phyloP scores from a whole-genome alignment of 2,113 vertebrate species.

The Acrocephalus arundinaceus region DNA sequence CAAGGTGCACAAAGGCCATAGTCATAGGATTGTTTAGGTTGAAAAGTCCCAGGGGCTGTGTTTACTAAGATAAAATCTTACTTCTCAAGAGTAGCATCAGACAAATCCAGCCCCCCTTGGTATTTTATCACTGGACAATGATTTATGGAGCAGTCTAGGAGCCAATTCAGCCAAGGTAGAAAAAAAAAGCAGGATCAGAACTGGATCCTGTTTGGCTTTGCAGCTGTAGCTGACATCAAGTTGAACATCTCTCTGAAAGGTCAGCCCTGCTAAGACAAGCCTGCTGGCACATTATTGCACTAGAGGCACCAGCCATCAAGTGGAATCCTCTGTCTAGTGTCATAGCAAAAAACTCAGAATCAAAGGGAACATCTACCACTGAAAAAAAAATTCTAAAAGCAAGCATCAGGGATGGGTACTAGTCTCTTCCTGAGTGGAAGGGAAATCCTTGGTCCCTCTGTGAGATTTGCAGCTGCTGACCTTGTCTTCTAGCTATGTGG shows the following conservation, averaged over 20 bases:
- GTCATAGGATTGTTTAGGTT: background rate
- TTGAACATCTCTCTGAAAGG: background rate
- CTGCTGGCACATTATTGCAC: background rate
- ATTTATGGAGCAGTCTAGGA: conserved; percentile 11
- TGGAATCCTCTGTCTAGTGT: background rate
- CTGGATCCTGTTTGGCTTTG: background rate
- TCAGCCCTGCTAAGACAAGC: background rate
- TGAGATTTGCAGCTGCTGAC: background rate
- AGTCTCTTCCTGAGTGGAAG: background rate
- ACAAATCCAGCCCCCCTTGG: background rate
- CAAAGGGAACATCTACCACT: background rate
- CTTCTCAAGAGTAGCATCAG: background rate
- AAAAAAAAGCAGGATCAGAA: background rate
- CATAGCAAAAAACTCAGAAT: background rate
- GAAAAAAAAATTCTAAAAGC: background rate
- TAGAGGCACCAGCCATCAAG: background rate
- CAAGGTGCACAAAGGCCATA: background rate
- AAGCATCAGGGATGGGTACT: background rate
- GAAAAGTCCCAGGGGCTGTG: background rate
- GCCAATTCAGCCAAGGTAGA: background rate
- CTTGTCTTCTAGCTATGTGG: background rate
- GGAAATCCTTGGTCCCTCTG: background rate
- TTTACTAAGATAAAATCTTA: conserved; percentile 16
- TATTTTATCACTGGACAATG: conserved; percentile 3
- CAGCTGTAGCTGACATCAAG: background rate